Conservation (phyloP, 2,797 vertebrate genomes). For the Ara ararauna region DNA sequence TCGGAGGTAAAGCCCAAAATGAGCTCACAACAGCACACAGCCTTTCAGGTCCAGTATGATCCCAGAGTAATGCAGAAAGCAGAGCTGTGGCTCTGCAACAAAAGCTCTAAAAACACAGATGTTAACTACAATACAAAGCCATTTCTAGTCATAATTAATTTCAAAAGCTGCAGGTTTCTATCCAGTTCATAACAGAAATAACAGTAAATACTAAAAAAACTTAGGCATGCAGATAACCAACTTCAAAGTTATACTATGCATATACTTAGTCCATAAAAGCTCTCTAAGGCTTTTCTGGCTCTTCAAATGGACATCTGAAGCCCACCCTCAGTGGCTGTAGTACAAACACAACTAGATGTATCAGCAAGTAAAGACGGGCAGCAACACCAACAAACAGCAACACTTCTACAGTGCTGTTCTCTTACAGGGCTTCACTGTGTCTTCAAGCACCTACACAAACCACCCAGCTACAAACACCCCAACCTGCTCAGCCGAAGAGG, state of each 20-base stretch:
- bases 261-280: neutral
- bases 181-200: neutral
- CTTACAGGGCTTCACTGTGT: fast-evolving
- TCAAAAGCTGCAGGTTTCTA: neutral
- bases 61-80: fast-evolving
- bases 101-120: neutral
- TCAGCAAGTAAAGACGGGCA: neutral
- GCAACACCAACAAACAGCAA: neutral
- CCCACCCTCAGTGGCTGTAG: neutral
- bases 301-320: neutral
- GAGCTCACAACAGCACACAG: neutral
- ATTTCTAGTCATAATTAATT: neutral
- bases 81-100: neutral
- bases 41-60: neutral
- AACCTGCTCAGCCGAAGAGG: neutral
- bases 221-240: neutral
- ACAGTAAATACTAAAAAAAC: neutral
- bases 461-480: neutral
- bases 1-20: neutral
- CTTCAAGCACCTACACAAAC: neutral
- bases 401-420: neutral
- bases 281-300: neutral
- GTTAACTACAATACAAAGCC: neutral
- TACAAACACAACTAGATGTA: fast-evolving
- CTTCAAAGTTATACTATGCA: neutral